Evolutionary conservation across 37 sponge, comb jelly and placozoan genomes (phyloP), one percentile per base, ranked within the genome.

Genomic region (Beroe ovata): DNA sequence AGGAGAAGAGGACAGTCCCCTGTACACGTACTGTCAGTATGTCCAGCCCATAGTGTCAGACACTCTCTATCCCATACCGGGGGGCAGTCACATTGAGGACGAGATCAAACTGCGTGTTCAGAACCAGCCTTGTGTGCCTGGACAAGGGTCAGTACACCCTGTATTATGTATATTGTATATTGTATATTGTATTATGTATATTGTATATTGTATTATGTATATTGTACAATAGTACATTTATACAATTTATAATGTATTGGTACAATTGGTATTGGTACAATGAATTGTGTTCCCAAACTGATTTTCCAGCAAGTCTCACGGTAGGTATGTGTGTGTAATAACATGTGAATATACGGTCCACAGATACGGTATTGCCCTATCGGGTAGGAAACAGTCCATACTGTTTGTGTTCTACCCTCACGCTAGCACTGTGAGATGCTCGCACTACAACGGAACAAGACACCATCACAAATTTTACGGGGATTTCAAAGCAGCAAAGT

Each of bases 11-110:
- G n/a, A n/a, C n/a, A n/a, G n/a, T n/a, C 54, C 69, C 34, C 25
- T 66, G 36, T 66, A 66, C 69, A 66, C 69, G 16, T 66, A 66
- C 69, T 66, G 69, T 37, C 69, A 66, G 35, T 66, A 66, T 37
- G 30, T 66, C 16, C 69, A 66, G 30, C 69, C 69, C 34, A 18
- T 66, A 6, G 14, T 37, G 8, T 14, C 32, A 1, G 69, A 66
- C 35, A 30, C 30, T 33, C 36, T 66, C 18, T 66, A 66, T 16
- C 69, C 69, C 16, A 66, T 66, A 32, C 69, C 69, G 16, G 69
- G 69, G 19, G 69, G 69, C 18, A 33, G 36, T 6, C 1, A 33
- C 3, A 14, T 66, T 19, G 69, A 66, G 2, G 69, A 66, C 30
- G 69, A 66, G 36, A 34, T 66, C 18, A 66, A 66, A 16, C 16